A percentile compares a stretch with the other conserved stretches of the same genome.
These are phyloP conservation scores for Rhabdomys dilectus DNA, from an alignment of 2,113 vertebrate species.

Conservation along the genomic window DNA sequence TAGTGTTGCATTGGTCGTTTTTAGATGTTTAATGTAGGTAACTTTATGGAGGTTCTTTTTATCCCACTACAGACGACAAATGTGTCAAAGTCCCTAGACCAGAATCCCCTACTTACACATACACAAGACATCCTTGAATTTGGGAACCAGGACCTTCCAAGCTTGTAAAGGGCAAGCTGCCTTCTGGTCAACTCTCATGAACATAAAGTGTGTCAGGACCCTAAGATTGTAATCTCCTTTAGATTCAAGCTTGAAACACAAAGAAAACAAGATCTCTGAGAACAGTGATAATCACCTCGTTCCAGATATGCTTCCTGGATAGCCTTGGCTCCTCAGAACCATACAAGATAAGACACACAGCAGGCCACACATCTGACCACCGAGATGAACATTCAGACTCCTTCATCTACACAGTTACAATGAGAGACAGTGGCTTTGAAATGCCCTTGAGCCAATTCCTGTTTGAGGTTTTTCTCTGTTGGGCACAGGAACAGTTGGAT, in stretches of 20 bases:
- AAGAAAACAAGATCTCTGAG: neutral
- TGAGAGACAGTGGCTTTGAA: conserved; percentile 17
- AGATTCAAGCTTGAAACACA: neutral
- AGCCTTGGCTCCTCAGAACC: neutral
- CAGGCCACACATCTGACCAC: neutral
- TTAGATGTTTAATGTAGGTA: neutral
- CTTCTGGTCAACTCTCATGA: neutral
- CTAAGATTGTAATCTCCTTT: conserved; percentile 10
- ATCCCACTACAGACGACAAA: neutral
- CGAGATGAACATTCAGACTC: neutral
- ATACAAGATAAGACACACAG: neutral
- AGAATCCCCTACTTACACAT: neutral
- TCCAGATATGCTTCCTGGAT: neutral
- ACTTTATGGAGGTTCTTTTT: neutral
- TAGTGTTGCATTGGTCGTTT: neutral
- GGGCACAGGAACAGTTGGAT: neutral
- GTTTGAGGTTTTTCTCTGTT: neutral
- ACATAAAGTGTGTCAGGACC: neutral
- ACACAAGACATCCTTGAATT: neutral
- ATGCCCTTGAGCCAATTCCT: neutral
- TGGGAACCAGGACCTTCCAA: neutral
- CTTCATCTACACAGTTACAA: neutral
- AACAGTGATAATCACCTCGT: neutral
- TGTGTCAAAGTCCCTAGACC: neutral
- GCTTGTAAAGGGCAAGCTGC: neutral